These are phyloP conservation scores for Galaxias olidus DNA, from an alignment of 2,797 vertebrate species.

Conservation along the genomic window DNA sequence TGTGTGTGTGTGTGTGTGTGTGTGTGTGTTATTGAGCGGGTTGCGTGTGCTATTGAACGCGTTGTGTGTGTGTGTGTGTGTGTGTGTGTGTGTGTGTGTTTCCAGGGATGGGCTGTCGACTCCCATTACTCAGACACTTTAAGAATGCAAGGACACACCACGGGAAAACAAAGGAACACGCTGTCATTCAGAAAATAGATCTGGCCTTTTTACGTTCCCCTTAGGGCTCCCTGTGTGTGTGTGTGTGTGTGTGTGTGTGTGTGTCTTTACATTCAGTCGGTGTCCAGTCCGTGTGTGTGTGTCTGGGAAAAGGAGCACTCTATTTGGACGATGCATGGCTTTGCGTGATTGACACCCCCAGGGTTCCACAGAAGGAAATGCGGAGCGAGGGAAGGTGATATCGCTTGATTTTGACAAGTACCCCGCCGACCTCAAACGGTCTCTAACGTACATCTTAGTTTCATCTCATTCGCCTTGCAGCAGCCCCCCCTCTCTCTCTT, in stretches of 20 bases:
- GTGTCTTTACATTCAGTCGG: conserved; percentile 33
- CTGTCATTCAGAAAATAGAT: conserved; percentile 47
- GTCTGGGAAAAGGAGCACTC: no score
- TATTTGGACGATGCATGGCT: no score
- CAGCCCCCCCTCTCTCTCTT: background rate
- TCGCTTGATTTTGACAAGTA: conserved; percentile 77
- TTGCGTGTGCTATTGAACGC: no score
- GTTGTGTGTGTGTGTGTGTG: background rate
- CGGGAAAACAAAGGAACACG: conserved; percentile 33
- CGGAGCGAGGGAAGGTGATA: conserved; percentile 65
- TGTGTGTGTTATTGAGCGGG: background rate
- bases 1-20: no score
- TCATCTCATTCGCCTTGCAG: conserved; percentile 42
- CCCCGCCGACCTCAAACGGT: conserved; percentile 76
- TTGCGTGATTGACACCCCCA: conserved; percentile 63
- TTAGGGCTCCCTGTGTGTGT: conserved; percentile 47
- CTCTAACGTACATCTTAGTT: conserved; percentile 67
- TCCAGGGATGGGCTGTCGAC: conserved; percentile 36
- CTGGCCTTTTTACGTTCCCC: conserved; percentile 46
- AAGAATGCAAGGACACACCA: conserved; percentile 42
- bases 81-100: conserved; percentile 2
- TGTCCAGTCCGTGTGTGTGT: conserved; percentile 48
- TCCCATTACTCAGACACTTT: conserved; percentile 39
- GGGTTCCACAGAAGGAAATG: conserved; percentile 57
- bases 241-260: conserved; percentile 38